These are phyloP conservation scores for Heliconius himera DNA, from an alignment of 1,140 invertebrate genomes.

Conservation along the genomic window DNA sequence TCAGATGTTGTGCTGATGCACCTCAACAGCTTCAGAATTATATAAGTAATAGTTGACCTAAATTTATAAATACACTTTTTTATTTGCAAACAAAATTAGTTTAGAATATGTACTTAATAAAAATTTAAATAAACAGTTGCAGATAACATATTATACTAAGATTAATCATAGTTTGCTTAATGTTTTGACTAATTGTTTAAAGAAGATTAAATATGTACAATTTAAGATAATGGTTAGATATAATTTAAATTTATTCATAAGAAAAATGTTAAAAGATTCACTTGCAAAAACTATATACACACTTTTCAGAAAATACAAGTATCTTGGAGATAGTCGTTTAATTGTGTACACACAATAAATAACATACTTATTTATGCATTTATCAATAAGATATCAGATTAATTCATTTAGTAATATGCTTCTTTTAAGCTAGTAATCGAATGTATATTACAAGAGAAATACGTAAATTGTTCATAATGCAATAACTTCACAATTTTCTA, in stretches of 20 bases:
- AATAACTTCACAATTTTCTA: neutral
- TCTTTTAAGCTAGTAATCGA: neutral
- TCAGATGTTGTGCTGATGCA: no score
- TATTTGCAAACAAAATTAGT: neutral
- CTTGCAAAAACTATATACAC: no score
- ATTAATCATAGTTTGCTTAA: neutral
- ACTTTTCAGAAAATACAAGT: no score
- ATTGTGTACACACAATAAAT: neutral
- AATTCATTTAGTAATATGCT: neutral
- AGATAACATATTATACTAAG: neutral
- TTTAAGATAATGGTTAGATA: neutral
- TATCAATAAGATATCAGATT: neutral
- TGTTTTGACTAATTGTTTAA: neutral
- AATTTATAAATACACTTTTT: neutral
- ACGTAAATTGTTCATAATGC: neutral
- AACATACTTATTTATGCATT: neutral
- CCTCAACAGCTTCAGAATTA: no score
- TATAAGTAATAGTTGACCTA: neutral
- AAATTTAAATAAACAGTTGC: neutral
- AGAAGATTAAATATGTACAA: neutral
- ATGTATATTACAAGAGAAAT: neutral
- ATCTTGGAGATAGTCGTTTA: neutral
- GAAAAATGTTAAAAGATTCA: neutral
- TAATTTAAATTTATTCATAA: neutral
- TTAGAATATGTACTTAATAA: neutral